Percentiles rank a stretch among this genome's conserved stretches.
These are phyloP conservation scores for Neoitamus cyanurus DNA, from an alignment of 2,888 invertebrate species.

Conservation along the genomic window DNA sequence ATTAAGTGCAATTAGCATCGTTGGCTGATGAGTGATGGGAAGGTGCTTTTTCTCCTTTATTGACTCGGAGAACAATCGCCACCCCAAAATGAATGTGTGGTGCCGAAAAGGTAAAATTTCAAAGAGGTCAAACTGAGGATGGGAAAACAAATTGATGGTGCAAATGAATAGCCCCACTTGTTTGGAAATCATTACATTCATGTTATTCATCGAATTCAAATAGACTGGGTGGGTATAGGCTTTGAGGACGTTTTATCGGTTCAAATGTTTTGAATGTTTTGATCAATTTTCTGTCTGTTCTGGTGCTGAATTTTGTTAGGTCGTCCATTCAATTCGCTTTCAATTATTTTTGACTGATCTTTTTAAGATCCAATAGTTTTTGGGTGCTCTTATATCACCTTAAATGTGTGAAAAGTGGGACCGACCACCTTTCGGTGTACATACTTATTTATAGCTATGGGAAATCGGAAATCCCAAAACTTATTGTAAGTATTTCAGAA, in stretches of 20 bases:
- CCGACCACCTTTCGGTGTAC: no score
- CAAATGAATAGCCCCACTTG: background rate
- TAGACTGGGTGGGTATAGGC: background rate
- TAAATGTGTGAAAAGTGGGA: no score
- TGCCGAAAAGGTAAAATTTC: background rate
- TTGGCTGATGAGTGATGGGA: constrained; percentile 7
- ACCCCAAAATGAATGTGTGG: background rate
- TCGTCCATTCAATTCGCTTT: background rate
- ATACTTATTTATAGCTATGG: no score
- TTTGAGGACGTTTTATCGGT: background rate
- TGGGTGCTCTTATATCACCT: background rate
- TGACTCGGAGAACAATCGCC: background rate
- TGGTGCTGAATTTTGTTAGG: background rate
- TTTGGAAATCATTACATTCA: background rate
- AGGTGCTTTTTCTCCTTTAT: background rate
- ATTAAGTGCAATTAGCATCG: background rate
- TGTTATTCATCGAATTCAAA: background rate
- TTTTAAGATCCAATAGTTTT: background rate
- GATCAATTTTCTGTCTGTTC: background rate
- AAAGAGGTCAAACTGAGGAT: background rate
- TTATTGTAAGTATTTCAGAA: no score
- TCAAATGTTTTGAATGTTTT: background rate
- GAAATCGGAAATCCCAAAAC: no score
- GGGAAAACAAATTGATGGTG: constrained; percentile 1
- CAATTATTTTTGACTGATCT: background rate